Evolutionary conservation across 1,140 invertebrate genomes (phyloP), one percentile per base, ranked within the genome.

Genomic region (Sipha flava): DNA sequence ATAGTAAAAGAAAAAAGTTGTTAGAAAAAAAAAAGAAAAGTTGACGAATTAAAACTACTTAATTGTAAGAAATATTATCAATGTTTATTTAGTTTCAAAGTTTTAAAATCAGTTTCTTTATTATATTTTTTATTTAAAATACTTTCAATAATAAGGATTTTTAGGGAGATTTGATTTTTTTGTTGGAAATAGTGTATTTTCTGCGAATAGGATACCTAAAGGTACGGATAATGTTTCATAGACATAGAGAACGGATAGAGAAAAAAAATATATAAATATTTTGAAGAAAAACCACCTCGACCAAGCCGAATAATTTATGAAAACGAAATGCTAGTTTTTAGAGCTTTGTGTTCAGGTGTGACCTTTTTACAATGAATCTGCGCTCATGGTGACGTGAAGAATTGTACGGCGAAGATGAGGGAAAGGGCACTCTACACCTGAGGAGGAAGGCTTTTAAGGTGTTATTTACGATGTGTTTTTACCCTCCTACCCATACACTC

Each of bases 281-380:
- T 77, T 37, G 21, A 29, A 77, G 73, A 40, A 59, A 75, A 43
- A 77, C 29, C 73, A 26, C 52, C 52, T 40, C 49, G 21, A 47
- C 34, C 21, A 26, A 57, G 73, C 52, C 29, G 73, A 77, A 77
- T 77, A 77, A 77, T 77, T 77, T 77, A 77, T 77, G 52, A 59
- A 77, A 77, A 77, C 73, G 73, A 40, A 77, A 59, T 59, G 73
- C 52, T 54, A 77, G 73, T 57, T 77, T 77, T 54, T 77, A 77
- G 52, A 77, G 73, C 37, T 59, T 77, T 43, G 21, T 59, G 73
- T 21, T 77, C 73, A 77, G 73, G 73, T 77, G 73, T 34, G 73
- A 77, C 73, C 73, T 77, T 77, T 77, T 77, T n/a, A 77, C 73
- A 77, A 77, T 77, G 73, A 77, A 77, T 77, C 73, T 77, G 73